Evolutionary conservation across 2,797 vertebrate species (phyloP), one percentile per base, ranked within the genome.

Genomic region (Sardinella longiceps): DNA sequence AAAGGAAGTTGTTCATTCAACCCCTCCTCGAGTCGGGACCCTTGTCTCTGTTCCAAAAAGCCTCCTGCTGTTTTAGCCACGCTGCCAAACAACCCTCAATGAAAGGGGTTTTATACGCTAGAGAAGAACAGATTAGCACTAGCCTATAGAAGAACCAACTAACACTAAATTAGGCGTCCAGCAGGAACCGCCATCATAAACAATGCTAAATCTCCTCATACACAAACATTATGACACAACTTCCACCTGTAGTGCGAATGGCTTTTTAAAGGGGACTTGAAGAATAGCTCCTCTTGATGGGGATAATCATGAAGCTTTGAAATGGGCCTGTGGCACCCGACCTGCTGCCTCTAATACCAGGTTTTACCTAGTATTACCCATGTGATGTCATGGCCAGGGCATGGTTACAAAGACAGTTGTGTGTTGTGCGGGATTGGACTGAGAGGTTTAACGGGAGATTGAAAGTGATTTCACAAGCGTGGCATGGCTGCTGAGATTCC

Each of bases 1-100:
- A 33, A 5, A 74, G 66, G 66, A 74, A 39, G 70, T 77, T 43
- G 70, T 77, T 23, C 70, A 77, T 77, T 77, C 37, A 77, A 20
- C 33, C 70, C 37, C 20, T 23, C 28, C n/a, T n/a, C n/a, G n/a
- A n/a, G n/a, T 77, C 70, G 37, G 37, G 33, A 77, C 1, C 70
- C 20, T 37, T 18, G 39, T 77, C 43, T 39, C 70, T 39, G 18
- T 77, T 77, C 18, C 70, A 77, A 77, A 77, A 77, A 77, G 33
- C 15, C 1, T 43, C 30, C 70, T 6, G 33, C 70, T 43, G 70
- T 0, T 23, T 23, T 77, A 1, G 20, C 7, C 70, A 43, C 20
- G n/a, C 70, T 77, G 70, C 70, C 14, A 10, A 63, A 30, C 28
- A 14, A 48, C 51, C 14, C 28, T 70, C 28, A 37, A 12, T 37